These are phyloP conservation scores for Heterodera schachtii DNA, from an alignment of 1,140 invertebrate species.

Conservation along the genomic window DNA sequence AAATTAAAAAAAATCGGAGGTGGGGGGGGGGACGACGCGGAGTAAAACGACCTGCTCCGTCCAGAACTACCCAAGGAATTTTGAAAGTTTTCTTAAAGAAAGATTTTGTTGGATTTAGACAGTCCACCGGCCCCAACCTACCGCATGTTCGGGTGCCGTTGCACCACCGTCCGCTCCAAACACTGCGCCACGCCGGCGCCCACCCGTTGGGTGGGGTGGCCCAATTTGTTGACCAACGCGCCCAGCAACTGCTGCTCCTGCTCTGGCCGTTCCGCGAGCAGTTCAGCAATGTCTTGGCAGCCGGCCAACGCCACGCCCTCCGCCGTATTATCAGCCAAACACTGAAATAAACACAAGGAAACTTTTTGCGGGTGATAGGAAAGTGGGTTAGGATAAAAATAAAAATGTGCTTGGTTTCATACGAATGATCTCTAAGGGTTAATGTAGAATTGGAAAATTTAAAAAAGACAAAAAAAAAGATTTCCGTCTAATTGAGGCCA, in stretches of 20 bases:
- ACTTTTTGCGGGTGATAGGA: constrained; percentile 67
- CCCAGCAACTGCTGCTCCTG: constrained; percentile 80
- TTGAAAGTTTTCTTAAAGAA: too few species aligned
- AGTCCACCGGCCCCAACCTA: constrained; percentile 47
- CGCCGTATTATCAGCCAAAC: constrained; percentile 36
- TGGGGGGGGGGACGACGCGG: too few species aligned
- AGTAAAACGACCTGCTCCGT: too few species aligned
- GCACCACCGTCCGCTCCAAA: constrained; percentile 77
- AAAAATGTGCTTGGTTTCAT: neutral
- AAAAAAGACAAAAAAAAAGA: too few species aligned
- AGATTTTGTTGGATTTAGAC: constrained; percentile 75
- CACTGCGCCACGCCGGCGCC: constrained; percentile 84
- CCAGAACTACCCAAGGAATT: too few species aligned
- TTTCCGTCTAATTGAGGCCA: too few species aligned
- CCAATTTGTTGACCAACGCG: constrained; percentile 88
- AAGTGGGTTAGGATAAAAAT: too few species aligned
- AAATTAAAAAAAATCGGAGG: too few species aligned
- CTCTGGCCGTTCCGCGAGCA: constrained; percentile 82
- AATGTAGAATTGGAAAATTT: too few species aligned
- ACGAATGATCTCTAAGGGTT: neutral
- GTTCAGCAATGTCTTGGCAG: constrained; percentile 72
- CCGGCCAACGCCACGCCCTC: constrained; percentile 56
- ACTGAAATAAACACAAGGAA: constrained; percentile 56
- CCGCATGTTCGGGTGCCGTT: constrained; percentile 88
- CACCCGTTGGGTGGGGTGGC: constrained; percentile 84